Conservation (phyloP, 2,888 invertebrate genomes). For the Sesamia inferens region DNA sequence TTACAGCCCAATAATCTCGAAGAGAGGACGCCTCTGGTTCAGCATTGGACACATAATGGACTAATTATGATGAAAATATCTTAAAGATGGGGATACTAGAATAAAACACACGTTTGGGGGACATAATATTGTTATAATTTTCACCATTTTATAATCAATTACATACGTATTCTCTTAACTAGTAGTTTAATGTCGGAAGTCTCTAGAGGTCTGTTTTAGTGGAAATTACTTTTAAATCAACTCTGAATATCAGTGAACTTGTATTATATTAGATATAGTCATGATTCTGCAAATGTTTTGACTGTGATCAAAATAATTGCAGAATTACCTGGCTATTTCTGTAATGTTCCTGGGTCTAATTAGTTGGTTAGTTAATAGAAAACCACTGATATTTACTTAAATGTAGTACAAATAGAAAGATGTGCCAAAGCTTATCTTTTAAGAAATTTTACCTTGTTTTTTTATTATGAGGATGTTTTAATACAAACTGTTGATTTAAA, state of each 20-base stretch:
- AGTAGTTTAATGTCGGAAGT: slow-evolving; percentile 71
- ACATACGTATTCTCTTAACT: slow-evolving; percentile 73
- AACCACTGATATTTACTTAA: not conserved
- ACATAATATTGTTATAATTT: slow-evolving; percentile 80
- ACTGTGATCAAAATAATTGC: not conserved
- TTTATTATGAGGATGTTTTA: not conserved
- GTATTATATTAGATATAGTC: not conserved
- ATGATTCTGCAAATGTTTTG: not conserved
- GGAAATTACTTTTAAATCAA: slow-evolving; percentile 35
- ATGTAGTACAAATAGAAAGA: not conserved
- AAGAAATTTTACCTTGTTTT: not conserved
- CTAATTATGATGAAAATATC: not conserved
- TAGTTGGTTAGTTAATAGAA: not conserved
- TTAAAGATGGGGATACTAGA: slow-evolving; percentile 10
- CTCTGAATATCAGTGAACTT: slow-evolving; percentile 1
- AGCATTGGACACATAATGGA: not conserved
- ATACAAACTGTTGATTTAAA: not conserved
- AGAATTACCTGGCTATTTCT: not conserved
- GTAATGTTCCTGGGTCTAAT: not conserved
- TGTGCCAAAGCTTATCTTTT: not conserved
- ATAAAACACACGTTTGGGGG: slow-evolving; percentile 69
- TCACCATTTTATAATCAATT: slow-evolving; percentile 74
- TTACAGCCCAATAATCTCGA: not conserved
- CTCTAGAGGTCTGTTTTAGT: slow-evolving; percentile 55
- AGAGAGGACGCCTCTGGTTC: not conserved